Conservation (phyloP, 2,113 vertebrate genomes). For the Cranoglanis bouderius region DNA sequence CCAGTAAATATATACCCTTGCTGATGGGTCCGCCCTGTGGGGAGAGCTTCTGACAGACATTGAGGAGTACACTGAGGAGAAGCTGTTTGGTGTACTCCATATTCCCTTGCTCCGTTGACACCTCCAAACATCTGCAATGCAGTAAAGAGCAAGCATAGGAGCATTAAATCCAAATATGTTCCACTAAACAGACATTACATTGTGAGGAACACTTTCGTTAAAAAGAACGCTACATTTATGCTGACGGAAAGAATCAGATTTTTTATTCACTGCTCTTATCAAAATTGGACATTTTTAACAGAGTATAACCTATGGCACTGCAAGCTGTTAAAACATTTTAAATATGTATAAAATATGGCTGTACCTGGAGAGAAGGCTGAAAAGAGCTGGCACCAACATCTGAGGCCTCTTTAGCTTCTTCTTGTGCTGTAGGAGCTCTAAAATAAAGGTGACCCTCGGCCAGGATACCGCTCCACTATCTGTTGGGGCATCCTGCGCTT, state of each 20-base stretch:
- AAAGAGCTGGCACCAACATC: conserved; percentile 82
- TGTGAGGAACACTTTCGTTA: background rate
- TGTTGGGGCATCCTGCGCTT: conserved; percentile 66
- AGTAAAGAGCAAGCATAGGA: background rate
- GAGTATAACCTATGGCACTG: background rate
- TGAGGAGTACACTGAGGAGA: conserved; percentile 88
- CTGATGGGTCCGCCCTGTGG: conserved; percentile 72
- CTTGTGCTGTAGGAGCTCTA: conserved; percentile 95
- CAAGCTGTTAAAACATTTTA: background rate
- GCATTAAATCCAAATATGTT: background rate
- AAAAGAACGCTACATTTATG: background rate
- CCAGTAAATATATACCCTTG: conserved; percentile 66
- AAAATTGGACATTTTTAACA: background rate
- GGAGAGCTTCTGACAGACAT: conserved; percentile 82
- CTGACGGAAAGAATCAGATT: background rate
- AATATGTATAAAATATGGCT: background rate
- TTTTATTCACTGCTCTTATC: background rate
- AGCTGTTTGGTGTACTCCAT: conserved; percentile 94
- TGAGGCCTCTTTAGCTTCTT: conserved; percentile 88
- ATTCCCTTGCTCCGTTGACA: conserved; percentile 71
- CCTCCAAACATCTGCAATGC: conserved; percentile 79
- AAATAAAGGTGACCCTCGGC: conserved; percentile 86
- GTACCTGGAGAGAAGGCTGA: conserved; percentile 87
- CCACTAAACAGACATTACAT: background rate
- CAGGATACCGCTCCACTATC: conserved; percentile 75